Conservation (phyloP, 2,797 vertebrate genomes). For the Channa striata region DNA sequence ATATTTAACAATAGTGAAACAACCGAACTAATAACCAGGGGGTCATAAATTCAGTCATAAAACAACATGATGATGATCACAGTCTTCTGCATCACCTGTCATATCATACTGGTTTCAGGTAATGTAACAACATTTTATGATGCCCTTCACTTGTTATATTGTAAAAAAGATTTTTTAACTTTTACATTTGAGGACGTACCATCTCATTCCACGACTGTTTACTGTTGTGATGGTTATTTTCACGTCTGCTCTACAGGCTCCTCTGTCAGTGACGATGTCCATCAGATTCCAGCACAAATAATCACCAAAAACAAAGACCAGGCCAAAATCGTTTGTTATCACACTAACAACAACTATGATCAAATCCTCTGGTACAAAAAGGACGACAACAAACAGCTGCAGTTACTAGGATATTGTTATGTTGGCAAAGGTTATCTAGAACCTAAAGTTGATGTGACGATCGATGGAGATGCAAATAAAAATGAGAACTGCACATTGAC, state of each 20-base stretch:
- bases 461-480: constrained; percentile 23
- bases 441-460: background rate
- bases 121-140: too few species aligned
- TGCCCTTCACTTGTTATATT: too few species aligned
- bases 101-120: constrained; percentile 19
- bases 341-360: background rate
- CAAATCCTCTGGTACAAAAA: constrained; percentile 67
- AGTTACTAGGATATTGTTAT: constrained; percentile 51
- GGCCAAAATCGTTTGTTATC: constrained; percentile 43
- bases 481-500: constrained; percentile 16
- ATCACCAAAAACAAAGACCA: background rate
- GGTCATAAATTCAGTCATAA: background rate
- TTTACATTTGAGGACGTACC: too few species aligned
- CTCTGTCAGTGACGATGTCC: constrained; percentile 31
- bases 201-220: too few species aligned
- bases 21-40: background rate
- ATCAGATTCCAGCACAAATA: constrained; percentile 46
- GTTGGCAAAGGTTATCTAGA: background rate
- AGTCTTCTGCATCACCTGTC: background rate
- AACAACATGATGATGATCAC: constrained; percentile 35
- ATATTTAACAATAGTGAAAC: background rate
- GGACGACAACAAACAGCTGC: constrained; percentile 13
- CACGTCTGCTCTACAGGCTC: constrained; percentile 22
- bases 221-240: too few species aligned
- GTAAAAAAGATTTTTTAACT: too few species aligned